Conservation (phyloP, 2,797 vertebrate genomes). For the Psittacula derbiana region DNA sequence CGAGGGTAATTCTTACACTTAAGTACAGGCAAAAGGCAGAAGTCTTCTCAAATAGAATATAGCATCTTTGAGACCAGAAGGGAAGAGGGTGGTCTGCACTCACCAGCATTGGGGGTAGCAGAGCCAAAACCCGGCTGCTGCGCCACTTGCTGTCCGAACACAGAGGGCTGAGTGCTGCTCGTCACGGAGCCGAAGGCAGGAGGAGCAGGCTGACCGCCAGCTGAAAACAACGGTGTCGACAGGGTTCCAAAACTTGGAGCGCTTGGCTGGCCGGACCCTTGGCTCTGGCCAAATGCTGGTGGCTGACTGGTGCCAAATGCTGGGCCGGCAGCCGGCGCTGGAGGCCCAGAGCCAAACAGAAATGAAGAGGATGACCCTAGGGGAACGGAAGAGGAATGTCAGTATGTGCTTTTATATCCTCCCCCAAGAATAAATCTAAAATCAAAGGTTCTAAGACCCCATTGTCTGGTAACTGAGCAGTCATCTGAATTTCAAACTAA, state of each 20-base stretch:
- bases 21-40: accelerated
- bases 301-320: conserved; percentile 83
- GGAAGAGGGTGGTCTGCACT: not conserved
- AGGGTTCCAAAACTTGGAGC: conserved; percentile 84
- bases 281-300: conserved; percentile 83
- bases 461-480: not conserved
- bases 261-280: conserved; percentile 71
- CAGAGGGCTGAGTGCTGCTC: conserved; percentile 76
- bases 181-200: conserved; percentile 86
- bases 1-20: not conserved
- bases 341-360: conserved; percentile 81
- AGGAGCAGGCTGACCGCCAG: conserved; percentile 76
- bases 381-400: not conserved
- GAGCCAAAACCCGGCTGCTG: conserved; percentile 85
- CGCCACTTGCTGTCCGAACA: conserved; percentile 86
- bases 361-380: conserved; percentile 76
- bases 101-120: conserved; percentile 55
- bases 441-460: not conserved
- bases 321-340: conserved; percentile 69
- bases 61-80: not conserved
- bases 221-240: conserved; percentile 79
- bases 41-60: accelerated
- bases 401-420: accelerated
- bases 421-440: not conserved
- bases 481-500: not conserved